Percentiles rank a stretch among this genome's conserved stretches.
Conservation (phyloP, 2,797 vertebrate species). For the Urophycis tenuis region DNA sequence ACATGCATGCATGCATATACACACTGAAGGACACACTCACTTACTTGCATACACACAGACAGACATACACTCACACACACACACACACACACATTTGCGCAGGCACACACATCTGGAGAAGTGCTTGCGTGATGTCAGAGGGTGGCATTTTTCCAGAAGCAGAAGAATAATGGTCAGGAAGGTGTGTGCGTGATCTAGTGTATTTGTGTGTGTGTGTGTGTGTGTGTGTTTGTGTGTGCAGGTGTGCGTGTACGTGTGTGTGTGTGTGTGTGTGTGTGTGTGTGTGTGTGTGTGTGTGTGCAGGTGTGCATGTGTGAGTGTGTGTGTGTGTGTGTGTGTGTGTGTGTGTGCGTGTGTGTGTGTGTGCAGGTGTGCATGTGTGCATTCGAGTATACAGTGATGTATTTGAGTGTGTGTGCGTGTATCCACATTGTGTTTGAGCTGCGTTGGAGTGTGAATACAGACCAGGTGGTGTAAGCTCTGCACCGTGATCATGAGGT, state of each 20-base stretch:
- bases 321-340: too few species aligned
- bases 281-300: too few species aligned
- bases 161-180: neutral
- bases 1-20: neutral
- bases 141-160: neutral
- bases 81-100: slow-evolving; percentile 7
- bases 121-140: slow-evolving; percentile 37
- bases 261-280: too few species aligned
- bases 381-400: too few species aligned
- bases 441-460: too few species aligned
- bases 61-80: neutral
- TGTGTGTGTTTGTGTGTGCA: too few species aligned
- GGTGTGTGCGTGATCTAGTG: slow-evolving; percentile 1
- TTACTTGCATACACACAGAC: neutral
- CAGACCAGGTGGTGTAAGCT: neutral
- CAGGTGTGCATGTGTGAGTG: too few species aligned
- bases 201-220: neutral
- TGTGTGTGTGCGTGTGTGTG: too few species aligned
- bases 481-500: neutral
- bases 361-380: too few species aligned
- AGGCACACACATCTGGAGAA: slow-evolving; percentile 64
- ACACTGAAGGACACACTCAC: slow-evolving; percentile 13
- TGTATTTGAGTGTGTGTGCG: too few species aligned
- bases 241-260: too few species aligned
- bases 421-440: too few species aligned